A percentile compares a stretch with the other conserved stretches of the same genome.
These are phyloP conservation scores for Diceros bicornis DNA, from an alignment of 2,797 vertebrate genomes.

Conservation along the genomic window DNA sequence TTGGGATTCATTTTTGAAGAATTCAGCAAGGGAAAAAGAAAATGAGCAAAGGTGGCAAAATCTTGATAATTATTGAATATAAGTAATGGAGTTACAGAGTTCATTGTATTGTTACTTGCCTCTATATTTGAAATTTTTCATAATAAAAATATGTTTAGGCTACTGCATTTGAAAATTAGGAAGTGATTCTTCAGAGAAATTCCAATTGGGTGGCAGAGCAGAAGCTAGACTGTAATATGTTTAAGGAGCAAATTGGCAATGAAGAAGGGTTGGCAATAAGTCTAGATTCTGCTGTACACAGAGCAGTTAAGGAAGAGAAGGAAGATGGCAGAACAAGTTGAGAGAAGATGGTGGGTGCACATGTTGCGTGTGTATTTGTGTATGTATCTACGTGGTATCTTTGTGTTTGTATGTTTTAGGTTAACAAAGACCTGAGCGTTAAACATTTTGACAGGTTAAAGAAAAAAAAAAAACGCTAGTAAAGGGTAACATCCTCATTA, in stretches of 20 bases:
- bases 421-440: background rate
- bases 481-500: background rate
- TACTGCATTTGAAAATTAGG: background rate
- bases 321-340: background rate
- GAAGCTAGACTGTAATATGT: background rate
- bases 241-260: background rate
- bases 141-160: background rate
- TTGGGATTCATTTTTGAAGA: slow-evolving; percentile 32
- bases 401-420: slow-evolving; percentile 6
- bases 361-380: background rate
- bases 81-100: background rate
- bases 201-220: background rate
- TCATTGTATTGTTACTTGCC: background rate
- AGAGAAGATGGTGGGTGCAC: background rate
- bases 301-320: background rate
- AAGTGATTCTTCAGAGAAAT: background rate
- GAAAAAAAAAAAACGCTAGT: background rate
- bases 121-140: background rate
- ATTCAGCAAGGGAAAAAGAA: slow-evolving; percentile 24
- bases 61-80: background rate
- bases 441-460: background rate
- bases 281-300: background rate
- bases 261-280: background rate
- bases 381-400: background rate
- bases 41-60: slow-evolving; percentile 10